phyloP scores from a whole-genome alignment of 1,140 invertebrate genomes.

The Anoplolepis gracilipes region DNA sequence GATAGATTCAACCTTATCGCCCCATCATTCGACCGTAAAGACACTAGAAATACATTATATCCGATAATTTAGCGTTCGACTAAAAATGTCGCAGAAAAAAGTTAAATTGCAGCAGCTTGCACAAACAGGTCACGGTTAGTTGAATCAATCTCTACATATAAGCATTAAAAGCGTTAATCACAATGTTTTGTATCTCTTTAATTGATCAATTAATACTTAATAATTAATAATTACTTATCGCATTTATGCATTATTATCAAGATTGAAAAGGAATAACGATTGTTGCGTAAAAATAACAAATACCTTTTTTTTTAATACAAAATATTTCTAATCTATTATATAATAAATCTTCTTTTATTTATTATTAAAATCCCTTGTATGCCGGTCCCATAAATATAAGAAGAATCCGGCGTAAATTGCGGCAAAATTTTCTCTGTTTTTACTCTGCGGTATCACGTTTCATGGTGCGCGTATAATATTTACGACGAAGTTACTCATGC shows the following conservation, averaged over 20 bases:
- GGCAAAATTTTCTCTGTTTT: background rate
- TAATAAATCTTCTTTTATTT: background rate
- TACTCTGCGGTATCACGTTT: background rate
- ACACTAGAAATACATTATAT: constrained; percentile 35
- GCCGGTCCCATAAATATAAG: background rate
- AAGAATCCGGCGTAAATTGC: constrained; percentile 14
- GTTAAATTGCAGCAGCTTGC: background rate
- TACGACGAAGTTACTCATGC: background rate
- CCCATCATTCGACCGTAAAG: constrained; percentile 51
- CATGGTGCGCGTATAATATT: background rate
- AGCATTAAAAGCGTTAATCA: background rate
- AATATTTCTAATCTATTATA: too few species aligned
- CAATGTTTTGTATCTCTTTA: background rate
- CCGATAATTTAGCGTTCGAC: constrained; percentile 21
- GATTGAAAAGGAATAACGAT: background rate
- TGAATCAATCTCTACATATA: constrained; percentile 3
- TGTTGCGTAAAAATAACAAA: background rate
- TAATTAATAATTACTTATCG: background rate
- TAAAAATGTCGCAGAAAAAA: background rate
- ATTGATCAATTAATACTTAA: too few species aligned
- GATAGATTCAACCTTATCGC: constrained; percentile 48
- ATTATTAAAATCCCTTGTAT: background rate
- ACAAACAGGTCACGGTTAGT: constrained; percentile 1
- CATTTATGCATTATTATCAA: background rate
- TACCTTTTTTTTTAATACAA: background rate